Conservation (phyloP, 2,888 invertebrate genomes). For the Crematogaster levior region DNA sequence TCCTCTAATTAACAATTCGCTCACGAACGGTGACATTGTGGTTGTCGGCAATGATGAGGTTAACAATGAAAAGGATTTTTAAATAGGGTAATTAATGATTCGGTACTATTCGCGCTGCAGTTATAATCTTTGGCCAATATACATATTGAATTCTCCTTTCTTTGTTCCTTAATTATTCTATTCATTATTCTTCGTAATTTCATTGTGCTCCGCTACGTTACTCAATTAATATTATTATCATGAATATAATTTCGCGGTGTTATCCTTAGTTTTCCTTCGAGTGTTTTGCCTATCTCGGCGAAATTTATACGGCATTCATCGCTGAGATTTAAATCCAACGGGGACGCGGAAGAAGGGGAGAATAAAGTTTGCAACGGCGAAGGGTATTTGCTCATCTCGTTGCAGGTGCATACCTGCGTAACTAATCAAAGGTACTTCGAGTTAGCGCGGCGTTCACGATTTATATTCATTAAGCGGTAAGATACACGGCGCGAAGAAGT, state of each 20-base stretch:
- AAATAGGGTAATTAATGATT: slow-evolving; percentile 36
- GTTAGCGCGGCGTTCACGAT: slow-evolving; percentile 52
- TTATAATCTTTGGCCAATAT: neutral
- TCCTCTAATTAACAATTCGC: slow-evolving; percentile 64
- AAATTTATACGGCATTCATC: slow-evolving; percentile 32
- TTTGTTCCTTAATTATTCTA: slow-evolving; percentile 33
- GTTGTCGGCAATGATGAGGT: slow-evolving; percentile 38
- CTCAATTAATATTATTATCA: neutral
- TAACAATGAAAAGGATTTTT: slow-evolving; percentile 45
- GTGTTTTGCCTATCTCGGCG: neutral
- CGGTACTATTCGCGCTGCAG: neutral
- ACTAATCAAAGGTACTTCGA: slow-evolving; percentile 62
- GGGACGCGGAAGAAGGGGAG: neutral
- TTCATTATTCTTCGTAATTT: neutral
- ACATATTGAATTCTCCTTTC: slow-evolving; percentile 17
- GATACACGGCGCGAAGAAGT: slow-evolving; percentile 58
- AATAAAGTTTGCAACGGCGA: slow-evolving; percentile 35
- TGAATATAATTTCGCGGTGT: neutral
- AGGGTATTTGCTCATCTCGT: slow-evolving; percentile 33
- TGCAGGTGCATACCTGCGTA: slow-evolving; percentile 56
- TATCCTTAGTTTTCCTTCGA: slow-evolving; percentile 28
- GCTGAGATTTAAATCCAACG: slow-evolving; percentile 46
- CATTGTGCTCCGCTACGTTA: neutral
- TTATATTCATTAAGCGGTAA: slow-evolving; percentile 69
- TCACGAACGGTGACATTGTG: slow-evolving; percentile 50